A percentile compares a stretch with the other conserved stretches of the same genome.
Conservation (phyloP, 2,888 invertebrate genomes). For the Parthenolecanium corni region DNA sequence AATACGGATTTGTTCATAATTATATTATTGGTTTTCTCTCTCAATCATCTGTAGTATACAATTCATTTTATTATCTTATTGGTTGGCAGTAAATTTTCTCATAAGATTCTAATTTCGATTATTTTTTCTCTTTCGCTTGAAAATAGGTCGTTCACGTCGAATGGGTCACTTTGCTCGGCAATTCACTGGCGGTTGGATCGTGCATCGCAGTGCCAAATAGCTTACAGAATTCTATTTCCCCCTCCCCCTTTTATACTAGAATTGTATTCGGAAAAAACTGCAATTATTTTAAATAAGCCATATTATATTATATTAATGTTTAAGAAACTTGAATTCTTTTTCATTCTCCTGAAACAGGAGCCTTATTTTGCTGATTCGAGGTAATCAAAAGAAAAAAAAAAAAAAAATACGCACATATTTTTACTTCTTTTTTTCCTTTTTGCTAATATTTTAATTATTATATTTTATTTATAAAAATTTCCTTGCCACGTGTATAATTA, state of each 20-base stretch:
- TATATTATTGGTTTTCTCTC: too few species aligned
- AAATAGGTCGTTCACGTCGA: constrained; percentile 60
- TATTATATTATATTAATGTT: neutral
- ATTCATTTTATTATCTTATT: too few species aligned
- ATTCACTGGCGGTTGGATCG: constrained; percentile 59
- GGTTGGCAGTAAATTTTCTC: too few species aligned
- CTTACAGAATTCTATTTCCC: neutral
- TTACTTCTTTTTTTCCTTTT: neutral
- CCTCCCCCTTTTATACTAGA: neutral
- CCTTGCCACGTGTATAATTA: too few species aligned
- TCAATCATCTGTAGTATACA: too few species aligned
- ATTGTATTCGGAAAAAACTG: neutral
- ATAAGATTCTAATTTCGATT: neutral
- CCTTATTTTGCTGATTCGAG: neutral
- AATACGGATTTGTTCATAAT: too few species aligned
- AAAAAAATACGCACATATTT: too few species aligned
- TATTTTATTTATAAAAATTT: too few species aligned
- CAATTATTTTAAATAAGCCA: constrained; percentile 2
- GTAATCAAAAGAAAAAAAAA: neutral
- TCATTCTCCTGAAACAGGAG: neutral
- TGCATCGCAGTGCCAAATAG: constrained; percentile 27
- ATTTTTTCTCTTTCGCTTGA: constrained; percentile 22
- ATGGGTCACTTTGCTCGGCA: constrained; percentile 69
- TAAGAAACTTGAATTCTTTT: neutral
- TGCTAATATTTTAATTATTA: neutral